A percentile compares a stretch with the other conserved stretches of the same genome.
Evolutionary conservation across 2,797 vertebrate species (phyloP).

Genomic region (Neoniphon sammara): DNA sequence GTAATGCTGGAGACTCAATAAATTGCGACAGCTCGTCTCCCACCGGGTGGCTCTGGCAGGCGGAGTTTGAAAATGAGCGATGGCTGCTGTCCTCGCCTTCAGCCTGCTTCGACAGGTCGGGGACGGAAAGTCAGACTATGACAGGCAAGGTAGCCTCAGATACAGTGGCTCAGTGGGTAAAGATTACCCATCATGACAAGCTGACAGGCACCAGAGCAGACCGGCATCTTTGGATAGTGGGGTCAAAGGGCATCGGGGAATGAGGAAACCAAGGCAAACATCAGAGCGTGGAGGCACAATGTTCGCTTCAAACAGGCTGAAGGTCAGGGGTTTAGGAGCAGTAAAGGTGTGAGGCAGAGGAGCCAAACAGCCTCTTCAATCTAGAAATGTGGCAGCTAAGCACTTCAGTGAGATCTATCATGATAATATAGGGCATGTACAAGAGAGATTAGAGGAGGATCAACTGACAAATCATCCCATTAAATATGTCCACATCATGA

Average conservation of each 20-base stretch:
- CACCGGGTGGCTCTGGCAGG: conserved; percentile 4
- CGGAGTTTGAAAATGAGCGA: conserved; percentile 14
- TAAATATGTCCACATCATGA: too few relatives aligned
- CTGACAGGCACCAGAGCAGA: conserved; percentile 3
- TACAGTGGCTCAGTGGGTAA: neutral
- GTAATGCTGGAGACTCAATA: neutral
- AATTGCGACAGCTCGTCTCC: conserved; percentile 14
- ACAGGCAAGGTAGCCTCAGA: conserved; percentile 25
- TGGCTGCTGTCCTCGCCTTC: conserved; percentile 28
- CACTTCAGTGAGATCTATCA: neutral
- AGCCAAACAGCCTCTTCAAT: too few relatives aligned
- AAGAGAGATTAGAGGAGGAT: too few relatives aligned
- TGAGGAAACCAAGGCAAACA: neutral
- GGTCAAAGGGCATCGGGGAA: neutral
- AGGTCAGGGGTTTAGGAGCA: too few relatives aligned
- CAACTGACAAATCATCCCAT: too few relatives aligned
- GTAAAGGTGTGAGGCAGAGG: too few relatives aligned
- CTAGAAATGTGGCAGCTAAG: neutral
- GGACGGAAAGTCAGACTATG: conserved; percentile 30
- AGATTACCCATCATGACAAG: conserved; percentile 8
- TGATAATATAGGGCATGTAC: neutral
- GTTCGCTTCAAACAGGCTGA: too few relatives aligned
- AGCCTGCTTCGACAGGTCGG: conserved; percentile 1
- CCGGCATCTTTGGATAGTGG: neutral
- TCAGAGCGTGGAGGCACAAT: neutral